Evolutionary conservation across 1,140 invertebrate genomes (phyloP).

Genomic region (Drosophila seguyi): DNA sequence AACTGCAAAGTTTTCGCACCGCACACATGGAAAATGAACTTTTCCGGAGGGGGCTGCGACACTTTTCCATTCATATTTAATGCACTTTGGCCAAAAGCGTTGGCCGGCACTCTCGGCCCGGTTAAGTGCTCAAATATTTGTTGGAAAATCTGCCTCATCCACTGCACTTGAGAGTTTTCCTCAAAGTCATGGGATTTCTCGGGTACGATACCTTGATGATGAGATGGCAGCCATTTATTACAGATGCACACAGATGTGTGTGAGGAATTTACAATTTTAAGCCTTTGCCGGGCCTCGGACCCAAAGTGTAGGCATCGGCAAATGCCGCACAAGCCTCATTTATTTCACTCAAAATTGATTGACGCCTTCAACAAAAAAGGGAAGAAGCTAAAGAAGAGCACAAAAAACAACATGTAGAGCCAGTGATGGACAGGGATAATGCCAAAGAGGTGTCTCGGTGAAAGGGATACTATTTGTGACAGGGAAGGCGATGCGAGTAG

Average conservation of each 20-base stretch:
- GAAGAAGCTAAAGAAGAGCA: neutral
- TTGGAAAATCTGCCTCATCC: neutral
- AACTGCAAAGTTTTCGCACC: slow-evolving; percentile 13
- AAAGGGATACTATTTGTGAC: neutral
- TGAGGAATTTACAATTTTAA: slow-evolving; percentile 52
- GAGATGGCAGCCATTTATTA: slow-evolving; percentile 51
- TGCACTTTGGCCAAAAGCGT: slow-evolving; percentile 50
- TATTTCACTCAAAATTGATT: slow-evolving; percentile 78
- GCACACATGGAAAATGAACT: slow-evolving; percentile 26
- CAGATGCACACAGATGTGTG: neutral
- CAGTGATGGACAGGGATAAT: slow-evolving; percentile 5
- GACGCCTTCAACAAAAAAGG: slow-evolving; percentile 36
- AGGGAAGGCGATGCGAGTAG: no score
- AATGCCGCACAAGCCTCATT: slow-evolving; percentile 67
- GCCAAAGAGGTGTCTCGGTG: neutral
- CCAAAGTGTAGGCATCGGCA: slow-evolving; percentile 39
- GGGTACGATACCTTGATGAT: neutral
- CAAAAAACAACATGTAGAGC: neutral
- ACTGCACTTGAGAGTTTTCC: slow-evolving; percentile 59
- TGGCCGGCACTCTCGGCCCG: neutral
- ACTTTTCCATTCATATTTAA: slow-evolving; percentile 62
- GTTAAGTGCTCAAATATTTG: slow-evolving; percentile 42
- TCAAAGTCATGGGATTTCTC: slow-evolving; percentile 60
- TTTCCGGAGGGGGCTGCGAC: slow-evolving; percentile 14
- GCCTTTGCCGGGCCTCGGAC: slow-evolving; percentile 29